phyloP scores from a whole-genome alignment of 2,888 invertebrate genomes.

The Melanophora roralis region DNA sequence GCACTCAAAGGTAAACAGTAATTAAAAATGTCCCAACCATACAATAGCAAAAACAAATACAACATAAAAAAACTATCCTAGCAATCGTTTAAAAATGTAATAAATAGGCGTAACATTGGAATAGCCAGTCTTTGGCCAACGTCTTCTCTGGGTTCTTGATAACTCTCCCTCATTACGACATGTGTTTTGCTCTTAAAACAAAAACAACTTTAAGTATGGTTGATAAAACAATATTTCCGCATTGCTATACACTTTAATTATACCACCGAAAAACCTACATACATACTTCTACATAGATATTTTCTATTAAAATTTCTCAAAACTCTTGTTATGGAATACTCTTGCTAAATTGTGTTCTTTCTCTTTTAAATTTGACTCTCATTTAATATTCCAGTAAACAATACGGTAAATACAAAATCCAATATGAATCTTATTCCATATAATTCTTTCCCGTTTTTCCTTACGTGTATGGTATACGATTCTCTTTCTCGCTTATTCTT shows the following conservation, averaged over 20 bases:
- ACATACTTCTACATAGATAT: not conserved
- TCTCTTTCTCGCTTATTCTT: slow-evolving; percentile 5
- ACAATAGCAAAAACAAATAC: slow-evolving; percentile 20
- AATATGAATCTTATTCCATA: slow-evolving; percentile 42
- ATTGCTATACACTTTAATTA: slow-evolving; percentile 52
- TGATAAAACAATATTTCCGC: slow-evolving; percentile 37
- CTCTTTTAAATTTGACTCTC: slow-evolving; percentile 12
- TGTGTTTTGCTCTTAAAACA: slow-evolving; percentile 18
- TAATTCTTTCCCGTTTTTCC: not conserved
- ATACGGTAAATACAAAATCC: slow-evolving; percentile 32
- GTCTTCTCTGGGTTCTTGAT: not conserved
- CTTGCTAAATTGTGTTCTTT: not conserved
- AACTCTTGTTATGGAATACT: slow-evolving; percentile 13
- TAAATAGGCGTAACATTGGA: slow-evolving; percentile 74
- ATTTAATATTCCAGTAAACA: slow-evolving; percentile 34
- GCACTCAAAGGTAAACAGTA: slow-evolving; percentile 64
- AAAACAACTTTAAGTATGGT: not conserved
- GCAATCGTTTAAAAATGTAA: slow-evolving; percentile 46
- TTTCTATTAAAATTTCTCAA: not conserved
- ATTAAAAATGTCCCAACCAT: slow-evolving; percentile 71
- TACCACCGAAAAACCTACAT: not conserved
- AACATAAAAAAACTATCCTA: slow-evolving; percentile 10
- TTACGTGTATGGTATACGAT: not conserved
- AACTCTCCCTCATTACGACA: slow-evolving; percentile 54
- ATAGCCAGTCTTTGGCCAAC: slow-evolving; percentile 53